These are phyloP conservation scores for Brachypalpus laphriformis DNA, from an alignment of 2,888 invertebrate species.

Conservation along the genomic window DNA sequence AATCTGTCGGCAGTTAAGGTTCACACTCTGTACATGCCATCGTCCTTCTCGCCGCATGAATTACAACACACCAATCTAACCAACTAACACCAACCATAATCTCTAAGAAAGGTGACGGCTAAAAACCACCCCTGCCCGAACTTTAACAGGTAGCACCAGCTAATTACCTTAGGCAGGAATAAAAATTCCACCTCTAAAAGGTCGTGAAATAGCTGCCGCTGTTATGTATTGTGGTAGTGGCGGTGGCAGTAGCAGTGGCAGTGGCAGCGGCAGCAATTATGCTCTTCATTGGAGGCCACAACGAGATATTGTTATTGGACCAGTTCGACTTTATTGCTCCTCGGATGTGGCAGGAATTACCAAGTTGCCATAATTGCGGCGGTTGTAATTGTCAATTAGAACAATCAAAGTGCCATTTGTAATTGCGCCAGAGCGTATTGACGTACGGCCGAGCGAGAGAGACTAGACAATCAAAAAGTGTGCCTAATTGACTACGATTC, in stretches of 20 bases:
- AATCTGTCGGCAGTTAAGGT: slow-evolving; percentile 47
- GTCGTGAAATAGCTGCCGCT: slow-evolving; percentile 14
- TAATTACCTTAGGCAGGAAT: slow-evolving; percentile 55
- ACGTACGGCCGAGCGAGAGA: slow-evolving; percentile 36
- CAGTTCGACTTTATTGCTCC: slow-evolving; percentile 67
- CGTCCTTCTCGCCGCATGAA: slow-evolving; percentile 29
- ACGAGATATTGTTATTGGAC: slow-evolving; percentile 62
- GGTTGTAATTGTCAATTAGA: slow-evolving; percentile 72
- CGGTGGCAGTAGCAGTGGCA: not conserved
- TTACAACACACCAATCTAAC: slow-evolving; percentile 23
- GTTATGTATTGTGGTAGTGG: not conserved
- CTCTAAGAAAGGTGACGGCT: slow-evolving; percentile 47
- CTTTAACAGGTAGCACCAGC: slow-evolving; percentile 45
- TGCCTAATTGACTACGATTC: slow-evolving; percentile 68
- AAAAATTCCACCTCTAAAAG: slow-evolving; percentile 47
- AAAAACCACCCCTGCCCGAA: slow-evolving; percentile 38
- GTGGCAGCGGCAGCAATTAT: slow-evolving; percentile 4
- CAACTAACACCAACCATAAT: slow-evolving; percentile 10
- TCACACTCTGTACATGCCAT: slow-evolving; percentile 23
- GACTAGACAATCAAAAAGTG: slow-evolving; percentile 60
- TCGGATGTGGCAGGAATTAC: slow-evolving; percentile 68
- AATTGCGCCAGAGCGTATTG: slow-evolving; percentile 64
- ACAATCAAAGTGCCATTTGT: slow-evolving; percentile 71
- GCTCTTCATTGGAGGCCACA: slow-evolving; percentile 27
- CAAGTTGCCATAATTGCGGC: slow-evolving; percentile 70